Evolutionary conservation across 2,888 invertebrate species (phyloP), one percentile per base, ranked within the genome.

Genomic region (Rhingia rostrata): DNA sequence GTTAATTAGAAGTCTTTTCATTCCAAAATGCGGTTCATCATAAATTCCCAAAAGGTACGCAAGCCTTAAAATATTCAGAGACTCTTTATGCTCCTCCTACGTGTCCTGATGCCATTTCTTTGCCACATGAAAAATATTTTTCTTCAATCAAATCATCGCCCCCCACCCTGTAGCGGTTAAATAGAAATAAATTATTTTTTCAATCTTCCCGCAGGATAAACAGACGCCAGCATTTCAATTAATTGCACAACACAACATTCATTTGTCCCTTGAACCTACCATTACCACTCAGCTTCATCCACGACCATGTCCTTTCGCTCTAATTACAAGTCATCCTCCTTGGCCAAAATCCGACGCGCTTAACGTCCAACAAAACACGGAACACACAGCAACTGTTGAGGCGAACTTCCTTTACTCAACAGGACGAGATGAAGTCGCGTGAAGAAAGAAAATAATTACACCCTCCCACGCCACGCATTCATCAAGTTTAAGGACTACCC

Each of bases 291-390:
- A 63, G 37, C 45, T 53, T 32, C 61, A 30, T 30, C 37, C 6
- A 10, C 22, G 47, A 14, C 47, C 41, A 47, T 60, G 60, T 61
- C 53, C 72, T 54, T 45, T 61, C 37, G 39, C 43, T 45, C 12
- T 30, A 61, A 43, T 53, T 60, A 70, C 39, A 61, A 61, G 61
- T 49, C 30, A 14, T 14, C 39, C 35, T 41, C 33, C 9, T 51
- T 53, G 51, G 39, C 72, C 49, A 60, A 51, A 49, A 30, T 61
- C 14, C 51, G 51, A 51, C 70, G 61, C 51, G 70, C 70, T 72
- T 51, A 49, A 37, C 61, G 43, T n/a, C 30, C 9, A n/a, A 14
- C 43, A 47, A 12, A 63, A 60, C 45, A 43, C 43, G 6, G 12
- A n/a, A 22, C 35, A 9, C 39, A 32, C 41, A 49, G 39, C 33